Evolutionary conservation across 2,113 vertebrate species (phyloP), one percentile per base, ranked within the genome.

Genomic region (Chionomys nivalis): DNA sequence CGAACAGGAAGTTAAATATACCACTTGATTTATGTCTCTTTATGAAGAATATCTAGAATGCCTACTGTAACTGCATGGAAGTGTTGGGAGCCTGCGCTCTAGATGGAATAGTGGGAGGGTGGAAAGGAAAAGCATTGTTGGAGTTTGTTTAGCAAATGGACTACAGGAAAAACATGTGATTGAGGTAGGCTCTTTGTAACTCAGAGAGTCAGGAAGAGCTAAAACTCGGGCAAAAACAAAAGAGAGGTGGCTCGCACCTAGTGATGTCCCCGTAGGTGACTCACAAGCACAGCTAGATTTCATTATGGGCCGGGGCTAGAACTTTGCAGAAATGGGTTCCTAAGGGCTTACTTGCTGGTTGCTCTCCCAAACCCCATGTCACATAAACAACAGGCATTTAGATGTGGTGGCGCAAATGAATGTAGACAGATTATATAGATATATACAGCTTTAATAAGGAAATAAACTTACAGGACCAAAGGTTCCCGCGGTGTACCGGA

Each of bases 111-210:
- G 77, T 5, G 16, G 8, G 58, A 33, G 58, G 90, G 8, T 83
- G 55, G 63, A 28, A 90, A 92, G 65, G n/a, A 52, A 52, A 96
- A 83, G 26, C 3, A 55, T 44, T 93, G 39, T 81, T 92, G 81
- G 14, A 72, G 42, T 92, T 77, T 93, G 70, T 88, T 90, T 77
- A 76, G 14, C n/a, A 33, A 44, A 44, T 47, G 63, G 76, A 93
- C 44, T 17, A 24, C 28, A 81, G 61, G 11, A 90, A 96, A 95
- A 78, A 39, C 1, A 14, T 68, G 95, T 90, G 63, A 90, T 0
- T 47, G 7, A 81, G n/a, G 9, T 42, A 92, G 82, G 55, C 17
- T 55, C 78, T 31, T 47, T 33, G 26, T 68, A 78, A 91, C 96
- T n/a, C 68, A n/a, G 28, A 89, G 13, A 93, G n/a, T 28, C 26